A percentile compares a stretch with the other conserved stretches of the same genome.
Evolutionary conservation across 2,113 vertebrate species (phyloP).

Genomic region (Gopherus flavomarginatus): DNA sequence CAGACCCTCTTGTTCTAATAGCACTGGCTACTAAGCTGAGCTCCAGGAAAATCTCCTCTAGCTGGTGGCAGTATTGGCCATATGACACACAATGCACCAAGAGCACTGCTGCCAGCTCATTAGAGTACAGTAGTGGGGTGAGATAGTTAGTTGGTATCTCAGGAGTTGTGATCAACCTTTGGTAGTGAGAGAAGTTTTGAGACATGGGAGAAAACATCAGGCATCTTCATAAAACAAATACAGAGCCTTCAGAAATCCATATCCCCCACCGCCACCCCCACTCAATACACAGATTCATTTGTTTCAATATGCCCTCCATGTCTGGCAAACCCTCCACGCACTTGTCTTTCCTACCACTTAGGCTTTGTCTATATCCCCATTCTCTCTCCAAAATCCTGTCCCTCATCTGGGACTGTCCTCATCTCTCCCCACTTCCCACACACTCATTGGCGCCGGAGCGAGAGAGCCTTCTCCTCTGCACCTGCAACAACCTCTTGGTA

Average conservation of each 20-base stretch:
- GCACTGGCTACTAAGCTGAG: neutral
- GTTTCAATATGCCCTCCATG: neutral
- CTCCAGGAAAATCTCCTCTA: neutral
- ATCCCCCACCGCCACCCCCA: neutral
- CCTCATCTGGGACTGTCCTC: neutral
- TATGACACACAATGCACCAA: neutral
- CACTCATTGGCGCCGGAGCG: fast-evolving
- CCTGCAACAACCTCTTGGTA: neutral
- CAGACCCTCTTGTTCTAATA: neutral
- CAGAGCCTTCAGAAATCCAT: neutral
- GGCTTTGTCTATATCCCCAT: neutral
- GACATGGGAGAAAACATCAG: neutral
- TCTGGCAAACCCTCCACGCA: neutral
- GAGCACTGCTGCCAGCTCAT: neutral
- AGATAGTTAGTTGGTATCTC: neutral
- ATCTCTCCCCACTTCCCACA: fast-evolving
- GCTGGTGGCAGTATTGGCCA: neutral
- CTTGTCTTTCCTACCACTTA: neutral
- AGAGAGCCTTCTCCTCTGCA: neutral
- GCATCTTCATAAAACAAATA: neutral
- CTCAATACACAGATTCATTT: fast-evolving
- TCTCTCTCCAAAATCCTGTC: fast-evolving
- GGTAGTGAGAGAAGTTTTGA: neutral
- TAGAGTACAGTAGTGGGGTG: neutral
- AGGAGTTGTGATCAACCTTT: neutral